A percentile compares a stretch with the other conserved stretches of the same genome.
phyloP scores from a whole-genome alignment of 2,888 invertebrate genomes.

The Pandemis corylana region DNA sequence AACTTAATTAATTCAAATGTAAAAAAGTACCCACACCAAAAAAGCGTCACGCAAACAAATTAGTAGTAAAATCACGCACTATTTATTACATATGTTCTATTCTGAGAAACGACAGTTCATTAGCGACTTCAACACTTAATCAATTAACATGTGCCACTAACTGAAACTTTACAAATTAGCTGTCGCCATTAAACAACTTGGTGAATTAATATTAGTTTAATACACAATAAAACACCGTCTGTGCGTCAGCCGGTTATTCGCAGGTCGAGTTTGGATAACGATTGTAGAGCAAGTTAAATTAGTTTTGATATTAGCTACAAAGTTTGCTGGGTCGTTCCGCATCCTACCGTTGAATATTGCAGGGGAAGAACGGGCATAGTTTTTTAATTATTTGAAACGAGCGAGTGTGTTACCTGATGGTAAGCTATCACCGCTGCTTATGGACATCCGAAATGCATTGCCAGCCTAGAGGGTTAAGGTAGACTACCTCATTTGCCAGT shows the following conservation, averaged over 20 bases:
- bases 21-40: too few species aligned
- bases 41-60: too few species aligned
- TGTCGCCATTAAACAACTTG: constrained; percentile 18
- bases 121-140: background rate
- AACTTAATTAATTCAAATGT: too few species aligned
- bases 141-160: background rate
- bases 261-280: constrained; percentile 34
- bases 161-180: constrained; percentile 29
- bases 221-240: constrained; percentile 38
- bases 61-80: background rate
- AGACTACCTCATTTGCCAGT: too few species aligned
- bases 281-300: constrained; percentile 41
- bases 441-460: too few species aligned
- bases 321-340: constrained; percentile 27
- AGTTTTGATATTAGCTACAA: constrained; percentile 34
- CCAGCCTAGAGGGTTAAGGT: too few species aligned
- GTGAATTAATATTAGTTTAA: constrained; percentile 35
- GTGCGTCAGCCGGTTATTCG: constrained; percentile 17
- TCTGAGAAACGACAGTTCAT: background rate
- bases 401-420: too few species aligned
- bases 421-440: too few species aligned
- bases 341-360: background rate
- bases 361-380: background rate
- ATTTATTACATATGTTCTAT: background rate
- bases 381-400: too few species aligned